A percentile compares a stretch with the other conserved stretches of the same genome.
Evolutionary conservation across 2,113 vertebrate species (phyloP).

Genomic region (Elephantulus edwardii): DNA sequence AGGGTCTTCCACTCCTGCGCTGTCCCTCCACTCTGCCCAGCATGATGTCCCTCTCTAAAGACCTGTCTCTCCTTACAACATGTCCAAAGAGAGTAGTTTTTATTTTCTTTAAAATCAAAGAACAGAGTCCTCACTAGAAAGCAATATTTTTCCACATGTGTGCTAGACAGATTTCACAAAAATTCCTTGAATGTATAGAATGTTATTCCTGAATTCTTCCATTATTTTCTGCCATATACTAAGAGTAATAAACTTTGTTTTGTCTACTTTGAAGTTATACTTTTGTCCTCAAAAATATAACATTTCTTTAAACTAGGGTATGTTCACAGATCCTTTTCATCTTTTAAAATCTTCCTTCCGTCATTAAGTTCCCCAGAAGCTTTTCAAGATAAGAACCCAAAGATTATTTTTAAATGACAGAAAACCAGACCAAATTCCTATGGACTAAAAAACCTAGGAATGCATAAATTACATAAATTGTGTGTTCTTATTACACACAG

Average conservation of each 20-base stretch:
- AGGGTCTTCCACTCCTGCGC: too few relatives aligned
- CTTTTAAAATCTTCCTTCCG: conserved; percentile 38
- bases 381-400: conserved; percentile 65
- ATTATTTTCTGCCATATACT: conserved; percentile 7
- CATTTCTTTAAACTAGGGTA: conserved; percentile 65
- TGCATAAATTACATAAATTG: conserved; percentile 74
- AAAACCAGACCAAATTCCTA: conserved; percentile 74
- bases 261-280: conserved; percentile 47
- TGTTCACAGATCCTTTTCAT: conserved; percentile 46
- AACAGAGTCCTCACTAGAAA: neutral
- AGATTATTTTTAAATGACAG: conserved; percentile 68
- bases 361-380: conserved; percentile 46
- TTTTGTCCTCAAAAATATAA: conserved; percentile 64
- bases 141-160: neutral
- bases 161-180: neutral
- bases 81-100: neutral
- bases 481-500: conserved; percentile 69
- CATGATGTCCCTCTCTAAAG: too few relatives aligned
- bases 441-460: conserved; percentile 64
- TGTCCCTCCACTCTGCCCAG: too few relatives aligned
- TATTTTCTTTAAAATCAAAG: neutral
- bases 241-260: conserved; percentile 54
- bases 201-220: conserved; percentile 1
- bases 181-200: neutral
- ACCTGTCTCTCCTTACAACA: too few relatives aligned